phyloP scores from a whole-genome alignment of 2,888 invertebrate species.

The Villa cingulata region DNA sequence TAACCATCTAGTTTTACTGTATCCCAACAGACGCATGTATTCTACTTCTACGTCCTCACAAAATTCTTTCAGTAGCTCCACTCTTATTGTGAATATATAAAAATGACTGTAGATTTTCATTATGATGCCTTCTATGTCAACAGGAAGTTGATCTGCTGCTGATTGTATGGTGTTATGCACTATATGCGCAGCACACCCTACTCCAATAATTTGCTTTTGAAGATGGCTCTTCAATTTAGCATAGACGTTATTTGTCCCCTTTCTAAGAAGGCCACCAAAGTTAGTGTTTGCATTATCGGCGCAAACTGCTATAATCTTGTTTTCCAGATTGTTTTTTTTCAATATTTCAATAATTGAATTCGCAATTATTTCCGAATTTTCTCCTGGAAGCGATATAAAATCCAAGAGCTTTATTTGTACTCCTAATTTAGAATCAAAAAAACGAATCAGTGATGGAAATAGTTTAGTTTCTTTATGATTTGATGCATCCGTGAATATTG shows the following conservation, averaged over 20 bases:
- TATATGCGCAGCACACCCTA: slow-evolving; percentile 10
- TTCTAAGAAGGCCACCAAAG: background rate
- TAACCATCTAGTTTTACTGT: slow-evolving; percentile 6
- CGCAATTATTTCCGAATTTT: slow-evolving; percentile 5
- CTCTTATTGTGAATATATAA: slow-evolving; percentile 17
- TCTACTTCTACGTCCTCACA: slow-evolving; percentile 1
- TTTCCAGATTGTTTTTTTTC: background rate
- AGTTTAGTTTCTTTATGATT: slow-evolving; percentile 6
- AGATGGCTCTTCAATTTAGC: background rate
- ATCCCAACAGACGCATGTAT: slow-evolving; percentile 4
- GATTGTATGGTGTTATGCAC: slow-evolving; percentile 3
- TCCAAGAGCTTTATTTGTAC: slow-evolving; percentile 3
- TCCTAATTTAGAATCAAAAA: slow-evolving; percentile 1
- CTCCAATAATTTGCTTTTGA: background rate
- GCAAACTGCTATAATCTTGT: background rate
- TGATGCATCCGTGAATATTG: slow-evolving; percentile 9
- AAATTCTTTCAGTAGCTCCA: slow-evolving; percentile 10
- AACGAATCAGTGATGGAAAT: slow-evolving; percentile 5
- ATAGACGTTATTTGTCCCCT: background rate
- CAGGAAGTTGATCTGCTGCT: slow-evolving; percentile 14
- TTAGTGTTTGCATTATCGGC: slow-evolving; percentile 1
- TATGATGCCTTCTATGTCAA: slow-evolving; percentile 11
- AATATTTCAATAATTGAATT: slow-evolving; percentile 1
- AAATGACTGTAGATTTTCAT: slow-evolving; percentile 16
- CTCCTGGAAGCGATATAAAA: slow-evolving; percentile 5